These are phyloP conservation scores for Nomada hirtipes DNA, from an alignment of 2,888 invertebrate species.

Conservation along the genomic window DNA sequence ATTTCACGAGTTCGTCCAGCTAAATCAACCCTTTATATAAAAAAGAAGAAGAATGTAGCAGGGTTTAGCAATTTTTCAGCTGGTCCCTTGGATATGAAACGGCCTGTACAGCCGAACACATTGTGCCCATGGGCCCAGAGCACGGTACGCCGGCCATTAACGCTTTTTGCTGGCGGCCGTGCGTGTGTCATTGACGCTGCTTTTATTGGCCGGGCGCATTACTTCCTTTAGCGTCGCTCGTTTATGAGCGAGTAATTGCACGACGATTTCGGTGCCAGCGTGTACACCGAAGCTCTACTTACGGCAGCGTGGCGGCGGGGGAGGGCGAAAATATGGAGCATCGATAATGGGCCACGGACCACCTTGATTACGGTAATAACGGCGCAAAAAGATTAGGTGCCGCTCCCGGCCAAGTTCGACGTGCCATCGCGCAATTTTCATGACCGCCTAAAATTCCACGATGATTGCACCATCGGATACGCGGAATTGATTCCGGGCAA, in stretches of 20 bases:
- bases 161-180: conserved; percentile 68
- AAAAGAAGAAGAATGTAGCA: no score
- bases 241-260: conserved; percentile 80
- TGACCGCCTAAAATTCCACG: conserved; percentile 48
- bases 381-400: conserved; percentile 50
- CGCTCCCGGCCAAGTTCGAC: background rate
- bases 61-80: background rate
- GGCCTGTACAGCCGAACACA: conserved; percentile 56
- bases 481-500: conserved; percentile 28
- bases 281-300: conserved; percentile 37
- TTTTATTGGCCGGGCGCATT: conserved; percentile 75
- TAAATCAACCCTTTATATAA: no score
- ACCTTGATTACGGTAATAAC: conserved; percentile 61
- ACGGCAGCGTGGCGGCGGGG: conserved; percentile 47
- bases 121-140: conserved; percentile 59
- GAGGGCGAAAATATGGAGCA: conserved; percentile 60
- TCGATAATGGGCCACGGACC: conserved; percentile 50
- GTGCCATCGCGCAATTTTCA: conserved; percentile 37
- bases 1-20: no score
- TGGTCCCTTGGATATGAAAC: conserved; percentile 28
- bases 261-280: conserved; percentile 72
- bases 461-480: conserved; percentile 37
- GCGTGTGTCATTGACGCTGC: conserved; percentile 74
- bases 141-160: conserved; percentile 63
- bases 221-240: conserved; percentile 71